Base-by-base conservation (phyloP, 2,888 invertebrate species). In the Hemicrepidius hirtus region DNA sequence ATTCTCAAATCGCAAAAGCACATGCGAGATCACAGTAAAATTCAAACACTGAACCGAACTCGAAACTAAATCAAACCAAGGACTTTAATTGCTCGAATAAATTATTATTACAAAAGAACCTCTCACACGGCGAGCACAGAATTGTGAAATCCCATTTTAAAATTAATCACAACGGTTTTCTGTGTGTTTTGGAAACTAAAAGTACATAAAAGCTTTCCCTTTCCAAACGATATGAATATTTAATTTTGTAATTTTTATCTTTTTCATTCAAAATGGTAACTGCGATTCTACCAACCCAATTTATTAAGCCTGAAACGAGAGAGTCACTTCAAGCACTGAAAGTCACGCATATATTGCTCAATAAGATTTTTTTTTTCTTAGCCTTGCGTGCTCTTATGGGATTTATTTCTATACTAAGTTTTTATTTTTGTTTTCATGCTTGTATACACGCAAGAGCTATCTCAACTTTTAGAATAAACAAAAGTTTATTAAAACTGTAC, bases 61-160 rank as follows among this genome's bases (percentile, higher is more conserved):
- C 28, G 16, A 16, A 55, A 35, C 55, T 63, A 69, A 60, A 69
- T 69, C 68, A 69, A 62, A 69, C 28, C 63, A 50, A 63, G 37
- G 63, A 60, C 60, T 69, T 69, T 69, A 69, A 69, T 69, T 69
- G 68, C 68, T n/a, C 60, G 50, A 69, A 69, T 69, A 69, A 69
- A 69, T 69, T 69, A 69, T 63, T 53, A 69, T 63, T 28, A 69
- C 68, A 69, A 69, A 69, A 62, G 68, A 60, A 41, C 53, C 66
- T 55, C 21, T 55, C 21, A 63, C 63, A 40, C 65, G 65, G 65
- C 53, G 32, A 1, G 32, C 57, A 24, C 40, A 44, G 55, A 57
- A 44, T 32, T 41, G 66, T 20, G 28, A 66, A 66, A 66, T 66
- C 66, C 57, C 57, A 37, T 57, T 57, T 57, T 66, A 66, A 66